Percentiles rank a stretch among this genome's conserved stretches.
phyloP scores from a whole-genome alignment of 2,888 invertebrate genomes.

The Coremacera marginata region DNA sequence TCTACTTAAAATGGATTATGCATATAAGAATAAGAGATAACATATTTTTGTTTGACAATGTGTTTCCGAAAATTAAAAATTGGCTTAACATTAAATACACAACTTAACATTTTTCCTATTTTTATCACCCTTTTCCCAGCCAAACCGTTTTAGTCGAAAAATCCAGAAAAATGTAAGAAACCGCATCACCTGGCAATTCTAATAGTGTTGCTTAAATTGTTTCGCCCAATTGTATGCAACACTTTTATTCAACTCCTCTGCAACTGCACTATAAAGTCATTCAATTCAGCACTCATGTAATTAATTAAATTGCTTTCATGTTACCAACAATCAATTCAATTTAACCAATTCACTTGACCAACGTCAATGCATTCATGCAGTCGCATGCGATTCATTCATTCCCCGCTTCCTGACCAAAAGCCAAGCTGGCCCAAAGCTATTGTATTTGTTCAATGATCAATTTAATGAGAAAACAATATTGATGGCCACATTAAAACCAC shows the following conservation, averaged over 20 bases:
- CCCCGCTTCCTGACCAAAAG: background rate
- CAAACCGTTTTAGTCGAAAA: no score
- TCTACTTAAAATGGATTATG: no score
- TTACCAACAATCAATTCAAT: conserved; percentile 32
- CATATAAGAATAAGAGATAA: no score
- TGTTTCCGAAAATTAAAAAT: no score
- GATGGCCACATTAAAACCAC: conserved; percentile 57
- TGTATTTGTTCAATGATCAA: conserved; percentile 67
- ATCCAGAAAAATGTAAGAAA: no score
- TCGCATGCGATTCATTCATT: background rate
- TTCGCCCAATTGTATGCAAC: conserved; percentile 17
- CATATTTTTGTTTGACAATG: no score
- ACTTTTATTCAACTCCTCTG: background rate
- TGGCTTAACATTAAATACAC: no score
- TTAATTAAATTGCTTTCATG: conserved; percentile 39
- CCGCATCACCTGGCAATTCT: no score
- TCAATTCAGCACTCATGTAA: conserved; percentile 28
- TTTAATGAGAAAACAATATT: conserved; percentile 69
- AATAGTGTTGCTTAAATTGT: no score
- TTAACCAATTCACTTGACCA: conserved; percentile 4
- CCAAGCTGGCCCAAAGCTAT: conserved; percentile 43
- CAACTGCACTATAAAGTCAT: background rate
- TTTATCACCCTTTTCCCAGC: no score
- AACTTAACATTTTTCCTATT: no score
- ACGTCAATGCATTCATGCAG: background rate